Evolutionary conservation across 2,797 vertebrate species (phyloP).

Genomic region (Hybognathus amarus): DNA sequence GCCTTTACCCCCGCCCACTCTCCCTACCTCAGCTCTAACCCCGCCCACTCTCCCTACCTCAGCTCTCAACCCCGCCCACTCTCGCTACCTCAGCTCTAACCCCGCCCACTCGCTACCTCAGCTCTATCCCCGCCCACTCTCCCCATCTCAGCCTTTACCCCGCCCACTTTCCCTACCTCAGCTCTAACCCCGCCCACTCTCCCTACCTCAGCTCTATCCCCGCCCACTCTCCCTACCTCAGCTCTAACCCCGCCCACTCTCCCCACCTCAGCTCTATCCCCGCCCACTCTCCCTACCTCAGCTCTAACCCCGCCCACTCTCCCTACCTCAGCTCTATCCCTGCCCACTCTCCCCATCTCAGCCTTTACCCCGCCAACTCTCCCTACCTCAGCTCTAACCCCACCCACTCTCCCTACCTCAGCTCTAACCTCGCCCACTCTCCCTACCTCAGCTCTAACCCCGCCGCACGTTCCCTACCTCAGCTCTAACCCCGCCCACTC

Average conservation of each 20-base stretch:
- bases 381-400: slow-evolving; percentile 11
- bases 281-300: not conserved
- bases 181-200: not conserved
- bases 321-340: not conserved
- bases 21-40: too few species aligned
- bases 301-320: not conserved
- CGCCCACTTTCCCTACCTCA: not conserved
- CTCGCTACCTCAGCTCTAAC: too few species aligned
- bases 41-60: not conserved
- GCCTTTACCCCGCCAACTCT: not conserved
- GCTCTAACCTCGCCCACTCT: not conserved
- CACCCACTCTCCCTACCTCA: slow-evolving; percentile 16
- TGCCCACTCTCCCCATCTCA: slow-evolving; percentile 10
- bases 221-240: too few species aligned
- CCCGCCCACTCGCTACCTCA: too few species aligned
- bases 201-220: too few species aligned
- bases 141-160: too few species aligned
- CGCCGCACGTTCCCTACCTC: not conserved
- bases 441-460: too few species aligned
- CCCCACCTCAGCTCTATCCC: too few species aligned
- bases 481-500: not conserved
- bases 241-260: not conserved
- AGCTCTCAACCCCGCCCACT: not conserved
- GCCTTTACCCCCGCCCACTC: not conserved
- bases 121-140: not conserved